These are phyloP conservation scores for Coregonus suidteri DNA, from an alignment of 2,797 vertebrate species.

Conservation along the genomic window DNA sequence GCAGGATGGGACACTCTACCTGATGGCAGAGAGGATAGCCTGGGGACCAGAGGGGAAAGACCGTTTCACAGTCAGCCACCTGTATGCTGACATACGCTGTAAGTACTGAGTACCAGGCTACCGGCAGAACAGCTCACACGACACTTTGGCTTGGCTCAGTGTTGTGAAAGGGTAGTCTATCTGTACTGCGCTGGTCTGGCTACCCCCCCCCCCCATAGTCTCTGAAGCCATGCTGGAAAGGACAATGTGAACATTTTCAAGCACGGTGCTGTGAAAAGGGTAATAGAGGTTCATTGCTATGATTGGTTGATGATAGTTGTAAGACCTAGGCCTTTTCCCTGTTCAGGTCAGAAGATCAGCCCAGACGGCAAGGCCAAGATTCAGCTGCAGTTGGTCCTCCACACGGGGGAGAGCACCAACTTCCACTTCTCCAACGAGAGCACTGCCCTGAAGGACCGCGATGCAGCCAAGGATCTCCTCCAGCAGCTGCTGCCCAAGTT, in stretches of 20 bases:
- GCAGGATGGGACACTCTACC: constrained; percentile 95
- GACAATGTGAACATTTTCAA: too few relatives aligned
- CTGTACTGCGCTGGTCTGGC: too few relatives aligned
- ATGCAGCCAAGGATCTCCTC: constrained; percentile 94
- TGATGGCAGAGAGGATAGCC: constrained; percentile 96
- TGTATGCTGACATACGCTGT: constrained; percentile 98
- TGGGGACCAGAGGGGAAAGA: constrained; percentile 99
- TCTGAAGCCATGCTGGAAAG: too few relatives aligned
- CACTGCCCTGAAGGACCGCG: constrained; percentile 91
- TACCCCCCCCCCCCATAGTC: too few relatives aligned
- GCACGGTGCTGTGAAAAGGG: too few relatives aligned
- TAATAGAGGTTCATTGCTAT: neutral
- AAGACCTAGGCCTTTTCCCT: neutral
- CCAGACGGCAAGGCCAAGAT: constrained; percentile 98
- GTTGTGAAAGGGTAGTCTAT: too few relatives aligned
- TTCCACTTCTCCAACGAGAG: constrained; percentile 97
- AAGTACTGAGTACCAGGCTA: constrained; percentile 65
- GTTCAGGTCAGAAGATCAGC: constrained; percentile 97
- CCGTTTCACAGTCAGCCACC: constrained; percentile 94
- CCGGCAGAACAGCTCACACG: too few relatives aligned
- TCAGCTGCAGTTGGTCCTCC: constrained; percentile 95
- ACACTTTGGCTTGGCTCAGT: too few relatives aligned
- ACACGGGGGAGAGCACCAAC: constrained; percentile 94
- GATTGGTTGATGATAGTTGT: neutral
- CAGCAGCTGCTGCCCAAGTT: constrained; percentile 97